Base-by-base conservation (phyloP, 1,140 invertebrate species). In the Pseudomyrmex concolor region DNA sequence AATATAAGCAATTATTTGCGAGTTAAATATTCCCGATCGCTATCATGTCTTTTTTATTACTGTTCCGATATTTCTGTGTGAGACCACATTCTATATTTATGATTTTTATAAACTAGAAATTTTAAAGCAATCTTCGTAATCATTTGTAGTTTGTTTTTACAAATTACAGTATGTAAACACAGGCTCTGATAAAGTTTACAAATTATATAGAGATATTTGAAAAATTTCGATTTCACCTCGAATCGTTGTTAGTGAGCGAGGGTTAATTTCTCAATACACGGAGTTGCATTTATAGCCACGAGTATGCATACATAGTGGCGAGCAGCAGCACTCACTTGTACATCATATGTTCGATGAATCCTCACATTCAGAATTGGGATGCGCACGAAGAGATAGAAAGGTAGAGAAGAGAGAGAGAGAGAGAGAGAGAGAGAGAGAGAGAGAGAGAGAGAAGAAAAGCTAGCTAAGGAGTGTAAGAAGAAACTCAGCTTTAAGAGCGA, bases 341-440 rank as follows among this genome's bases (percentile, higher is more conserved):
- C 19, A 51, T 54, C 54, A 78, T 78, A 70, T 66, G 64, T 78
- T 70, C 64, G 76, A 68, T 60, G 74, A 57, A 82, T 59, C 70
- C 54, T 68, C 25, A 60, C 10, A 66, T 1, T 67, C 55, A 50
- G 63, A 76, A 71, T 48, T 59, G 17, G 48, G 57, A 17, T 45
- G 62, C 66, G 17, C 10, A 19, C 19, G 60, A 83, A 63, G 25
- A 34, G 25, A 80, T 59, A 54, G 19, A 54, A 62, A 51, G 19
- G 22, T 8, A 43, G 22, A 25, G 22, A 25, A 10, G 12, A 19
- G 17, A n/a, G 45, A 57, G 10, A 34, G 22, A 57, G n/a, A 60
- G 57, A 70, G 60, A 83, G 25, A 48, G 25, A 80, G 54, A 54
- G 25, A 54, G 67, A 51, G 19, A n/a, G 7, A 43, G 22, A 25